Evolutionary conservation across 2,888 invertebrate genomes (phyloP), one percentile per base, ranked within the genome.

Genomic region (Ochropleura leucogaster): DNA sequence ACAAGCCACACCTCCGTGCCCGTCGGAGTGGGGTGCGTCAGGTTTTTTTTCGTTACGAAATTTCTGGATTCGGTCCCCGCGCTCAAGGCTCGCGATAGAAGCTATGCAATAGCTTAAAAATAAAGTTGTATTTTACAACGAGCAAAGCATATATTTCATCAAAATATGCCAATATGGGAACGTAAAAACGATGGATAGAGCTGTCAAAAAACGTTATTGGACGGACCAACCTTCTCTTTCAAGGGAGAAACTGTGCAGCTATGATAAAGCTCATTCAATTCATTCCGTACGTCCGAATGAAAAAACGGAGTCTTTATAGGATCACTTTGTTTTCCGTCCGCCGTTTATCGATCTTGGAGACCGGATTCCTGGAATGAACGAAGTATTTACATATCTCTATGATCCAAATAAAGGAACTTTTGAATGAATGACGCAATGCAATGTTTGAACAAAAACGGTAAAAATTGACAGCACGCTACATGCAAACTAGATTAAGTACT

Each of bases 401-500:
- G 46, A 53, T 60, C 4, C 2, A 18, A 49, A 46, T 51, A 18
- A 40, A n/a, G 7, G 46, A 16, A 30, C 9, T 72, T 71, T 3
- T 51, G 47, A 40, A 44, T 4, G 62, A 46, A 42, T 59, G 46
- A 42, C 46, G 49, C 8, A 57, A 51, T 46, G 16, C 47, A 49
- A 40, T n/a, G 9, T 14, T 20, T 10, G 51, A 59, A 47, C 14
- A 42, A 20, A 59, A 55, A 59, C 40, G 42, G 16, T 46, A 51
- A n/a, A 74, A 51, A 74, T 64, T 80, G 63, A 64, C 75, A 74
- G 64, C 16, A 74, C 42, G 30, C 59, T 74, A 64, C 30, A 74
- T 74, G 51, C 51, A 64, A 80, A 80, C 63, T 59, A 20, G 46
- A 57, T 57, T 74, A 77, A 57, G 51, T 74, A 77, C 16, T 79